These are phyloP conservation scores for Onthophagus taurus DNA, from an alignment of 1,140 invertebrate species.

Conservation along the genomic window DNA sequence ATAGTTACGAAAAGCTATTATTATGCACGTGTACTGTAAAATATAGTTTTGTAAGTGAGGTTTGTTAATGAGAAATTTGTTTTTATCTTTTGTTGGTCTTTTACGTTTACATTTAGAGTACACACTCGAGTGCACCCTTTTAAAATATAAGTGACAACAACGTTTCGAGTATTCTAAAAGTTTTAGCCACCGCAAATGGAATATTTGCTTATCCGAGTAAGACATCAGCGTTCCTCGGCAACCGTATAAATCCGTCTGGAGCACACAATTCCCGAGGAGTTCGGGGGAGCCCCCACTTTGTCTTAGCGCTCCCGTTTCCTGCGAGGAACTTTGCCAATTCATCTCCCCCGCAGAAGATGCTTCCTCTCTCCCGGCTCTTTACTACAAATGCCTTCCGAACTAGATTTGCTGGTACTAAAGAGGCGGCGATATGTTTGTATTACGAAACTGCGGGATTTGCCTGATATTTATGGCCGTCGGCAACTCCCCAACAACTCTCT, in stretches of 20 bases:
- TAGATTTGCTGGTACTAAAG: conserved; percentile 32
- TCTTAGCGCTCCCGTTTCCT: conserved; percentile 31
- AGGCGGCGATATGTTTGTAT: conserved; percentile 30
- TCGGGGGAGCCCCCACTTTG: conserved; percentile 25
- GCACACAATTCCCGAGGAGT: conserved; percentile 11
- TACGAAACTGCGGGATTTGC: conserved; percentile 19
- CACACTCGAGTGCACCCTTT: too few species aligned
- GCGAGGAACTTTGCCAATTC: conserved; percentile 32
- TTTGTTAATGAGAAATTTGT: too few species aligned
- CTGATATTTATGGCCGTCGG: conserved; percentile 15
- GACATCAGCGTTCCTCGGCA: conserved; percentile 12
- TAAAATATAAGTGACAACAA: too few species aligned
- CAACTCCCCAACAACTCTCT: too few species aligned
- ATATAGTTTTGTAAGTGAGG: too few species aligned
- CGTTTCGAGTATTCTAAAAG: too few species aligned
- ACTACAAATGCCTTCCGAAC: conserved; percentile 35
- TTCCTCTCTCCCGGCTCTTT: conserved; percentile 27
- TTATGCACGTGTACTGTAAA: too few species aligned
- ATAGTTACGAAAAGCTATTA: too few species aligned
- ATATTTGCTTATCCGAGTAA: conserved; percentile 14
- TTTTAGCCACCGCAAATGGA: too few species aligned
- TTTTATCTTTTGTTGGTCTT: too few species aligned
- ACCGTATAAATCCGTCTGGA: conserved; percentile 12
- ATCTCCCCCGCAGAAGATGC: conserved; percentile 30
- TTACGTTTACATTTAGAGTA: too few species aligned